A percentile compares a stretch with the other conserved stretches of the same genome.
Conservation (phyloP, 2,888 invertebrate genomes). For the Artemia sinica region DNA sequence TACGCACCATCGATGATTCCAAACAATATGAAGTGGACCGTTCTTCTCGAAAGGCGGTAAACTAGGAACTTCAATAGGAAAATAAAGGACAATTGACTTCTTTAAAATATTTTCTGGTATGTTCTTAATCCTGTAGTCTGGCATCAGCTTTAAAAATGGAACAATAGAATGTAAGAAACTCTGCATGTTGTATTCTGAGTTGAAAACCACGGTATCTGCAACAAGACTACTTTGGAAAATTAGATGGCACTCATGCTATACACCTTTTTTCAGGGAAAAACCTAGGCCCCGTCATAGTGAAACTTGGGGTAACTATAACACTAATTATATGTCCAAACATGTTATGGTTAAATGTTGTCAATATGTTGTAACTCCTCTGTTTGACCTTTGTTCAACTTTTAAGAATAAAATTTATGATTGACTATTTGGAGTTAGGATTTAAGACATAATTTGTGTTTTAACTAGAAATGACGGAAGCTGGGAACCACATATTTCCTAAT, state of each 20-base stretch:
- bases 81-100: conserved; percentile 46
- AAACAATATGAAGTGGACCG: conserved; percentile 41
- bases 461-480: no score
- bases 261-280: no score
- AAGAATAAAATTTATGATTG: no score
- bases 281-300: no score
- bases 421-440: no score
- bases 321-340: no score
- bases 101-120: conserved; percentile 38
- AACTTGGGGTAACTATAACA: no score
- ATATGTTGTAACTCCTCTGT: no score
- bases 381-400: no score
- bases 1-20: conserved; percentile 51
- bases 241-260: conserved; percentile 7
- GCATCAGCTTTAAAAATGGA: conserved; percentile 44
- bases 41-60: conserved; percentile 23
- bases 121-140: conserved; percentile 43
- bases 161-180: conserved; percentile 45
- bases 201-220: conserved; percentile 49
- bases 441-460: no score
- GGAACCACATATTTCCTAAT: no score
- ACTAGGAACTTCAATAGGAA: conserved; percentile 36
- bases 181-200: conserved; percentile 48
- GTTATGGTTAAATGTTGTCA: no score
- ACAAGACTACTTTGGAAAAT: conserved; percentile 37